Base-by-base conservation (phyloP, 2,888 invertebrate genomes). In the Blomia tropicalis region DNA sequence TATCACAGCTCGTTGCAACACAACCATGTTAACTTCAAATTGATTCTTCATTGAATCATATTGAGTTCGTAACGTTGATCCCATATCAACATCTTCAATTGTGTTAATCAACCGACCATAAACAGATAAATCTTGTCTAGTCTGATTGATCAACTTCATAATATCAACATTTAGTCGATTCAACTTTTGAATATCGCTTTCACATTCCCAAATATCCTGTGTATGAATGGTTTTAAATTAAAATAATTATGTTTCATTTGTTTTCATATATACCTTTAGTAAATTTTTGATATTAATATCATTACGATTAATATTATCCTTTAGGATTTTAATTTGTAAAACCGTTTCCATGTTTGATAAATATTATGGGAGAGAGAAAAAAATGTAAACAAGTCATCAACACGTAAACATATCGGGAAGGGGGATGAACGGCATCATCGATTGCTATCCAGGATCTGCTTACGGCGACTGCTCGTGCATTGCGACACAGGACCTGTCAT, bases 131-230 rank as follows among this genome's bases (percentile, higher is more conserved):
- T 62, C 54, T 36, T 23, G 32, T 17, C 32, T 4, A 30, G 14
- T 23, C 3, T 54, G 27, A 30, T 56, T 51, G 11, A 54, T 29
- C n/a, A 19, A 25, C 11, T n/a, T 58, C 43, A 25, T n/a, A n/a
- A 62, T 31, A 29, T 31, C 25, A 4, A 60, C 3, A 27, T 61
- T 27, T 31, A 61, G 25, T 43, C 32, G 54, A 58, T 67, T 67
- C 7, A 67, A 51, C 1, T 58, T 61, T 27, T 67, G 66, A 2
- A 60, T 29, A 17, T 63, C 61, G 1, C 65, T 64, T 17, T 41
- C 44, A 44, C 66, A 67, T 31, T 67, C 66, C n/a, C 65, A 58
- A 53, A 67, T 67, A n/a, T 67, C 66, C 63, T 67, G 19, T 7
- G 60, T 19, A n/a, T n/a, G n/a, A n/a, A n/a, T n/a, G n/a, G n/a